Base-by-base conservation (phyloP, 2,113 vertebrate species). In the Grantiella picta region DNA sequence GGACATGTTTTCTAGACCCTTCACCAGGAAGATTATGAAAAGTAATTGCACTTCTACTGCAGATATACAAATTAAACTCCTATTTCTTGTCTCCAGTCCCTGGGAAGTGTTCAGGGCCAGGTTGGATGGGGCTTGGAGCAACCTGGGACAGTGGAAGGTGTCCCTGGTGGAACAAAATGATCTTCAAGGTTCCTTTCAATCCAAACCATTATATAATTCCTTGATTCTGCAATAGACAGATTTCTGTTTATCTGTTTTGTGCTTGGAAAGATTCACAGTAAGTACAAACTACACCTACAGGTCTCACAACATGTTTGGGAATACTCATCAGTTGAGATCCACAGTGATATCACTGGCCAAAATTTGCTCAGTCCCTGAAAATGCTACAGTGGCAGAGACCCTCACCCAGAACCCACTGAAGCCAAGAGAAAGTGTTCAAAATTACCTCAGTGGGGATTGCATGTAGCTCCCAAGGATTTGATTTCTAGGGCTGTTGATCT, bases 401-500 rank as follows among this genome's bases (percentile, higher is more conserved):
- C 16, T 69, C 15, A 53, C 7, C 19, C 38, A 50, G 66, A 65
- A 42, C 4, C 1, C 21, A 3, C 2, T 22, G n/a, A 92, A 87
- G 20, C 28, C 53, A 57, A 54, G 49, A 78, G 44, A 68, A 80
- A 75, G 6, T 25, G 24, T 40, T 69, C 16, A 5, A 42, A 38
- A n/a, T 77, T 8, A 44, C 31, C 60, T 90, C 42, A 44, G 14
- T 23, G 11, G 12, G 11, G 20, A 65, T 79, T 79, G 14, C 45
- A 40, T 1, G 1, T 35, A 44, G 20, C 27, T 52, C 5, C 1
- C 3, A 2, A 57, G 45, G 50, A 56, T 82, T 47, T 33, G 10
- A 49, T 92, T 92, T 63, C 69, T 33, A 27, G 61, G 44, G 70
- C 53, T 91, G 82, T 90, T 85, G 79, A 82, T 92, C 57, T 71